Percentiles rank a stretch among this genome's conserved stretches.
Evolutionary conservation across 2,888 invertebrate genomes (phyloP).

Genomic region (Tetragonula carbonaria): DNA sequence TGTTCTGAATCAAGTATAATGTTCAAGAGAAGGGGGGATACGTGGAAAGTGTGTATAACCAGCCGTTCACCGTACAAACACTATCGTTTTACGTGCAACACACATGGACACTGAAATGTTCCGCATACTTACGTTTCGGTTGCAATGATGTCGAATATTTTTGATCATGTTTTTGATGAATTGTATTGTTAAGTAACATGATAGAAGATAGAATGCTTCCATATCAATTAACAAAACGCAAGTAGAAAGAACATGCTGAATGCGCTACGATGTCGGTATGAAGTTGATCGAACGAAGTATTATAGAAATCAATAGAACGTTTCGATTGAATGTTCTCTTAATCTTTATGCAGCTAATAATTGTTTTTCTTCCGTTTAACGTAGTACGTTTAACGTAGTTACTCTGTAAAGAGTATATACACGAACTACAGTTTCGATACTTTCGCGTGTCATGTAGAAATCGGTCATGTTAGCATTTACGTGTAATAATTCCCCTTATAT

Average conservation of each 20-base stretch:
- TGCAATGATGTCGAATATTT: slow-evolving; percentile 23
- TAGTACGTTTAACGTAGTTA: slow-evolving; percentile 9
- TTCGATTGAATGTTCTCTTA: neutral
- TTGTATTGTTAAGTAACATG: neutral
- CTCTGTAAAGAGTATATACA: slow-evolving; percentile 34
- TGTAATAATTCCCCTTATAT: slow-evolving; percentile 33
- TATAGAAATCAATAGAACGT: neutral
- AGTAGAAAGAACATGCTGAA: neutral
- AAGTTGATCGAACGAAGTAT: neutral
- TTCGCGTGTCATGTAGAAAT: slow-evolving; percentile 60
- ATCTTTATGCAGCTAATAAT: neutral
- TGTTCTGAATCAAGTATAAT: slow-evolving; percentile 66
- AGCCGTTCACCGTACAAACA: slow-evolving; percentile 62
- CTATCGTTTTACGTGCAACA: slow-evolving; percentile 38
- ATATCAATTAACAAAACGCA: neutral
- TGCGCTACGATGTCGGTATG: neutral
- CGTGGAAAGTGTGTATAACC: slow-evolving; percentile 63
- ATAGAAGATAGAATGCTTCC: neutral
- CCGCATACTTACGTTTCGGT: slow-evolving; percentile 51
- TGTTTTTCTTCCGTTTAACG: neutral
- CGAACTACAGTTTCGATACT: slow-evolving; percentile 54
- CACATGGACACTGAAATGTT: slow-evolving; percentile 34
- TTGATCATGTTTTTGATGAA: neutral
- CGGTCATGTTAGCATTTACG: slow-evolving; percentile 33
- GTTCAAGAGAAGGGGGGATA: slow-evolving; percentile 58